Evolutionary conservation across 2,797 vertebrate genomes (phyloP), one percentile per base, ranked within the genome.

Genomic region (Acrossocheilus fasciatus): DNA sequence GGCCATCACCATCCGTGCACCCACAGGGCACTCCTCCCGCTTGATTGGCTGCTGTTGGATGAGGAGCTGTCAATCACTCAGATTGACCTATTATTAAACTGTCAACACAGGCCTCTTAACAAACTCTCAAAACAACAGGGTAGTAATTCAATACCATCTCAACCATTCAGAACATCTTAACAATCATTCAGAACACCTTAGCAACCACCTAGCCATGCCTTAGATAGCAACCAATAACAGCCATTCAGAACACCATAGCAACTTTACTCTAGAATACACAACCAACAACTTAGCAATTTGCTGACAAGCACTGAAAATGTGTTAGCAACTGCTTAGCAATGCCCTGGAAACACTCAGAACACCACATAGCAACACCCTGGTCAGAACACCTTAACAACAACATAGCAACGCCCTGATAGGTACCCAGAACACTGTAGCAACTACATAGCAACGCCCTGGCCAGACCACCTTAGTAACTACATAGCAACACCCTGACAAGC

Each of bases 11-110:
- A 45, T 34, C 39, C 34, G 8, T 70, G 59, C 66, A 74, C 45
- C 86, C 76, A 59, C 41, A 73, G 57, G 30, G 5, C 43, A n/a
- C 68, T 47, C 12, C 36, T 72, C n/a, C 50, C 23, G 0, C 41
- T 72, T 85, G 75, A 83, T 66, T 83, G 54, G 66, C 6, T 50
- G 26, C 41, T 62, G 36, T 34, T 83, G 69, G 47, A 47, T 20
- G 36, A 36, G 20, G 45, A 85, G 52, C 72, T 70, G 57, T 81
- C 83, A 69, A 52, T 85, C 83, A 85, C 64, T 77, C 12, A 50
- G 36, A 7, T 52, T 62, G 76, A 11, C n/a, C 76, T 72, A 81
- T 84, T 62, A 81, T 81, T 83, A 68, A 81, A 74, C 70, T 81
- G 82, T 88, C 75, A 64, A 34, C 18, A 41, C 26, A 43, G 64